Base-by-base conservation (phyloP, 2,888 invertebrate species). In the Drosophila picticornis region DNA sequence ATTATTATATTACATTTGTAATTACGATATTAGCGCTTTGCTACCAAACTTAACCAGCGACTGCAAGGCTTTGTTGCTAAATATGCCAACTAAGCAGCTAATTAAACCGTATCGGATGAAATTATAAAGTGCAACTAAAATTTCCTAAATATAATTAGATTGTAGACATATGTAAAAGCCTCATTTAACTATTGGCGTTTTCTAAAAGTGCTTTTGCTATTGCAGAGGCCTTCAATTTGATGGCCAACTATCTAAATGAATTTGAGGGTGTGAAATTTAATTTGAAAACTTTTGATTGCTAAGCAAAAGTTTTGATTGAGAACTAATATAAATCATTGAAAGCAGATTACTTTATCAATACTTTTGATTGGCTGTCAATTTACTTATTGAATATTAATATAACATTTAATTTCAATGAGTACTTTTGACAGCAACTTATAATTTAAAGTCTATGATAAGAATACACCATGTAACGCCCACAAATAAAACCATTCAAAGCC, bases 351-450 rank as follows among this genome's bases (percentile, higher is more conserved):
- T 16, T 72, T 50, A 43, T 34, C 25, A 50, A 43, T 40, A 34
- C 43, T 11, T 46, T 56, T 29, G 40, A 29, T 40, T 57, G 57
- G 31, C 43, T 31, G 31, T 43, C 43, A 43, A 25, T 22, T 31
- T 11, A 0, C 19, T 27, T 16, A 80, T 83, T 9, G 79, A 22
- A 72, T 72, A 87, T 82, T 74, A 7, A 79, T 38, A 60, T 62
- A 59, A 60, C 53, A 61, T 68, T 53, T 34, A 60, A 65, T 29
- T 38, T 34, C 25, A 52, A 13, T 25, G n/a, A 25, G 62, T 64
- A 68, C 38, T 61, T 71, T 56, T 0, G 0, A 27, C 22, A 27
- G n/a, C 25, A 52, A 32, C 48, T 27, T 52, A 51, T 53, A 61
- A 78, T 79, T 79, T 64, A 38, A 48, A 25, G 7, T n/a, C 11